A percentile compares a stretch with the other conserved stretches of the same genome.
Conservation (phyloP, 2,113 vertebrate species). For the Cnemophilus loriae region DNA sequence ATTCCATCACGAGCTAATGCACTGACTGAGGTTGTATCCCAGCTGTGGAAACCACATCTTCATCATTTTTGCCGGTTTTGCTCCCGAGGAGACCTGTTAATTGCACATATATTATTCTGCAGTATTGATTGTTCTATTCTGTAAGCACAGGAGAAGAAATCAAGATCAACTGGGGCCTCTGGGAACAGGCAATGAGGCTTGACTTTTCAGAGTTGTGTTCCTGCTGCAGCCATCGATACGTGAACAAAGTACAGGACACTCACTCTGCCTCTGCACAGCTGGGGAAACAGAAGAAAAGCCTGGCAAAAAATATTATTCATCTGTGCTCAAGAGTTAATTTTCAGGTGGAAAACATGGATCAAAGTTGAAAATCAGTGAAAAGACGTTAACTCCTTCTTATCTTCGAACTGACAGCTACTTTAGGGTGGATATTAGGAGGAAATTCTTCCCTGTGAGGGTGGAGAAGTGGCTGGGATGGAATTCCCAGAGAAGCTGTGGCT, state of each 20-base stretch:
- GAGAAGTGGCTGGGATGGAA: not conserved
- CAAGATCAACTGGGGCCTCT: not conserved
- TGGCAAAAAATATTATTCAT: not conserved
- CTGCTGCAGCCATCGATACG: not conserved
- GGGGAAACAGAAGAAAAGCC: not conserved
- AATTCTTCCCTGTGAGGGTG: not conserved
- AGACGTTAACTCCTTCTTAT: not conserved
- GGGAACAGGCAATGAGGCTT: not conserved
- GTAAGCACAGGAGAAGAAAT: not conserved
- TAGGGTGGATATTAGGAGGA: no score
- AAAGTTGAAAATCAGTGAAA: not conserved
- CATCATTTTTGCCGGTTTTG: not conserved
- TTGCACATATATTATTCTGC: not conserved
- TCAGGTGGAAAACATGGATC: not conserved
- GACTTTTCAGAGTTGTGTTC: not conserved
- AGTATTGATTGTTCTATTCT: not conserved
- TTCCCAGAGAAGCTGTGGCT: not conserved
- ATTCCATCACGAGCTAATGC: not conserved
- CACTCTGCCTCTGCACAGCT: not conserved
- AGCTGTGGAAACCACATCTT: not conserved
- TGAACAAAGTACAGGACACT: not conserved
- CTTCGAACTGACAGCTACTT: not conserved
- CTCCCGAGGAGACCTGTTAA: not conserved
- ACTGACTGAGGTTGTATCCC: not conserved
- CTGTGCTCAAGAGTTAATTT: fast-evolving